phyloP scores from a whole-genome alignment of 1,140 invertebrate genomes.

The Drosophila santomea region DNA sequence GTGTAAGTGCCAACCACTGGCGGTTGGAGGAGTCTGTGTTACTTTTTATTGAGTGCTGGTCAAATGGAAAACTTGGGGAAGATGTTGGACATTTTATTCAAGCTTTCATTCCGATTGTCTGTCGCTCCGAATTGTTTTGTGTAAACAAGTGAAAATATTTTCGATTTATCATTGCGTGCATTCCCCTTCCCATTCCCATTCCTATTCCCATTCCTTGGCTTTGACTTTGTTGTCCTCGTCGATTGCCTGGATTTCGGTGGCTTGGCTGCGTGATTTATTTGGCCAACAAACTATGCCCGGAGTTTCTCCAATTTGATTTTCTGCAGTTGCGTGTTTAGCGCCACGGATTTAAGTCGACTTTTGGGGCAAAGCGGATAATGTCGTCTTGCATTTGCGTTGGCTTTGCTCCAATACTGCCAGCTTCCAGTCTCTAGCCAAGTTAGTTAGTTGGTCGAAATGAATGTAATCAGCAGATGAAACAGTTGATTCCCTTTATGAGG shows the following conservation, averaged over 20 bases:
- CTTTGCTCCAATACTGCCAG: neutral
- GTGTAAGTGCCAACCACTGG: slow-evolving; percentile 26
- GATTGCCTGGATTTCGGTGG: slow-evolving; percentile 51
- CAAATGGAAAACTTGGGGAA: slow-evolving; percentile 30
- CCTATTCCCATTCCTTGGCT: slow-evolving; percentile 34
- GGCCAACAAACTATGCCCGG: slow-evolving; percentile 48
- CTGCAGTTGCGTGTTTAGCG: slow-evolving; percentile 2
- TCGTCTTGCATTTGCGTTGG: neutral
- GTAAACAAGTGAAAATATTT: slow-evolving; percentile 79
- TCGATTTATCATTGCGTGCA: slow-evolving; percentile 79
- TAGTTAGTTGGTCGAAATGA: neutral
- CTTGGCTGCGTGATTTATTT: slow-evolving; percentile 68
- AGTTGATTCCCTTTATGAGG: too few relatives aligned
- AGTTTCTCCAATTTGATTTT: slow-evolving; percentile 41
- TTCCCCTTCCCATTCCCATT: slow-evolving; percentile 41
- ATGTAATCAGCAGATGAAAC: neutral
- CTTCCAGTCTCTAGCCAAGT: neutral
- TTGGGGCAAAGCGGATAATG: neutral
- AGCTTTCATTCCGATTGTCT: slow-evolving; percentile 38
- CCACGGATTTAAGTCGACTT: slow-evolving; percentile 3
- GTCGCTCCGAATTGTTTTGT: slow-evolving; percentile 55
- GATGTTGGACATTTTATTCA: slow-evolving; percentile 49
- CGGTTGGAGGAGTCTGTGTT: slow-evolving; percentile 45
- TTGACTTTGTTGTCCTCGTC: slow-evolving; percentile 26
- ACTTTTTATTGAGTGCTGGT: slow-evolving; percentile 54